Evolutionary conservation across 2,888 invertebrate genomes (phyloP), one percentile per base, ranked within the genome.

Genomic region (Bunonema sp.): DNA sequence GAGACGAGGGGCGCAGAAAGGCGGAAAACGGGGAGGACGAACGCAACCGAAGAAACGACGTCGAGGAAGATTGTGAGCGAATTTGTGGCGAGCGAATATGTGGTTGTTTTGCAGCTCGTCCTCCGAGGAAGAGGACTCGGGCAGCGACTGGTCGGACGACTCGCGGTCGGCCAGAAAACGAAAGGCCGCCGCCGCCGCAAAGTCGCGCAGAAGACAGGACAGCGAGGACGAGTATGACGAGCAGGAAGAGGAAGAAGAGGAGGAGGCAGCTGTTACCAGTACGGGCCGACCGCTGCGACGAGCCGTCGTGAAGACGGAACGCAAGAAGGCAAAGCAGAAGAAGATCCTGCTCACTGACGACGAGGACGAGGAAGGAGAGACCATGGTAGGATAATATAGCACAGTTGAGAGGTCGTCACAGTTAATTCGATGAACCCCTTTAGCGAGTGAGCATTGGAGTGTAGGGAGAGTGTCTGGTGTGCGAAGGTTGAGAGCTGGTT

Each of bases 221-320:
- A n/a, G n/a, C n/a, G n/a, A n/a, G n/a, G n/a, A n/a, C n/a, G n/a
- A n/a, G n/a, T n/a, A n/a, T n/a, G n/a, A n/a, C n/a, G n/a, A n/a
- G n/a, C n/a, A n/a, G n/a, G n/a, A n/a, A n/a, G n/a, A n/a, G n/a
- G n/a, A n/a, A n/a, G n/a, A n/a, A 10, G 39, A 39, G 12, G 45
- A 37, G 2, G 42, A 42, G 7, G 42, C 24, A 4, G 37, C 40
- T 23, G 34, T 20, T 4, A 52, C 47, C 8, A 42, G 42, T 19
- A 38, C 45, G 10, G 52, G 54, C 4, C 39, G 54, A 12, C 56
- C 53, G 8, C 41, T 56, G 31, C 39, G 53, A 7, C 34, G 40
- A 4, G 56, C 56, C 7, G 54, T 49, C 12, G 48, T 31, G 10
- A 46, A 50, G 16, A 46, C 40, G 18, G 38, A 46, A 15, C 33